Conservation (phyloP, 2,113 vertebrate genomes). For the Nycticebus coucang region DNA sequence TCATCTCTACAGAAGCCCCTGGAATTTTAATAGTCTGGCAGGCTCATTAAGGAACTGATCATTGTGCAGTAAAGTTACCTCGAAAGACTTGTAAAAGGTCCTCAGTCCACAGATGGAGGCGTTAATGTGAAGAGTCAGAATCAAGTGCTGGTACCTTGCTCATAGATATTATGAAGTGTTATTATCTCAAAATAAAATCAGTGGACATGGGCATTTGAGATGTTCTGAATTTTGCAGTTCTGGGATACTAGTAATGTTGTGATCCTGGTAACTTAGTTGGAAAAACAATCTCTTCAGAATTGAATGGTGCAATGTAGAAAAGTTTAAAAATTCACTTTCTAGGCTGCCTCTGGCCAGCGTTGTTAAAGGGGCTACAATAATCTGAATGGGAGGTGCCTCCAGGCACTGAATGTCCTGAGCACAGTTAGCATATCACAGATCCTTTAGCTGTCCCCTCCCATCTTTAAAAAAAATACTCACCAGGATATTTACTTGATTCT, state of each 20-base stretch:
- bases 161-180: background rate
- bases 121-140: background rate
- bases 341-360: background rate
- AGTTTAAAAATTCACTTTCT: background rate
- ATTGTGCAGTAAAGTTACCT: background rate
- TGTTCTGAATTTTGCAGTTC: background rate
- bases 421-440: too few relatives aligned
- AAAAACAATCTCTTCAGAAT: background rate
- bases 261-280: background rate
- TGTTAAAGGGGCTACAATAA: background rate
- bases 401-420: background rate
- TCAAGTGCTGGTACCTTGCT: background rate
- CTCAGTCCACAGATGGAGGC: background rate
- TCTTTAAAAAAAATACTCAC: background rate
- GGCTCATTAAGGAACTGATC: background rate
- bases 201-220: background rate
- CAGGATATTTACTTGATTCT: background rate
- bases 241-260: background rate
- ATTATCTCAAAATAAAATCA: background rate
- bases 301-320: background rate
- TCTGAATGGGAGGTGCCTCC: background rate
- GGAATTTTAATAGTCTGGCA: slow-evolving; percentile 8
- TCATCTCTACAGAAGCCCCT: slow-evolving; percentile 1
- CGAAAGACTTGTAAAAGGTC: background rate
- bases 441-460: background rate